A percentile compares a stretch with the other conserved stretches of the same genome.
Conservation (phyloP, 2,113 vertebrate species). For the Anoura caudifer region DNA sequence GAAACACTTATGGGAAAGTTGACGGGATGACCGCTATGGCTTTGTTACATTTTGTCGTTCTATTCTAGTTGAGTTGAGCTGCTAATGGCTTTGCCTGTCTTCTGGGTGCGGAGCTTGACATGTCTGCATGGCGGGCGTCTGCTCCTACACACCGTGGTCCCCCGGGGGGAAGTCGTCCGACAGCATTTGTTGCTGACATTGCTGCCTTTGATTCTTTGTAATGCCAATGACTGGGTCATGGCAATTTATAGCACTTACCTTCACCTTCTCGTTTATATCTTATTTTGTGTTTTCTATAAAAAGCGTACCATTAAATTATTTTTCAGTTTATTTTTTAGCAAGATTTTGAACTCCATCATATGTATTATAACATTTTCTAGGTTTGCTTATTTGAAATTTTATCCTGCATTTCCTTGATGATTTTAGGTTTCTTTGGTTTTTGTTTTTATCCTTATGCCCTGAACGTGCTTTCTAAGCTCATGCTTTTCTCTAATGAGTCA, state of each 20-base stretch:
- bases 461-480: not conserved
- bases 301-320: not conserved
- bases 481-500: not conserved
- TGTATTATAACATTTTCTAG: not conserved
- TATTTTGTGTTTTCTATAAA: not conserved
- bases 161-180: not conserved
- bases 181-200: not conserved
- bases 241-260: not conserved
- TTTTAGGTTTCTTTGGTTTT: not conserved
- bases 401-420: not conserved
- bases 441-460: not conserved
- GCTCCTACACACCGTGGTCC: not conserved
- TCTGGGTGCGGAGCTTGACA: not conserved
- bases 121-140: not conserved
- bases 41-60: not conserved
- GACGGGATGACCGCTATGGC: not conserved
- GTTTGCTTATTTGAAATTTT: not conserved
- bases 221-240: not conserved
- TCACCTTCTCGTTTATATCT: not conserved
- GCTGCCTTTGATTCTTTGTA: not conserved
- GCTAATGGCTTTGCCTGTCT: conserved; percentile 4
- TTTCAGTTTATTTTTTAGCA: not conserved
- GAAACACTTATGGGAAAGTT: not conserved
- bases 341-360: not conserved
- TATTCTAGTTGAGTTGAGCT: not conserved